Evolutionary conservation across 2,113 vertebrate species (phyloP), one percentile per base, ranked within the genome.

Genomic region (Ophthalmolycus amberensis): DNA sequence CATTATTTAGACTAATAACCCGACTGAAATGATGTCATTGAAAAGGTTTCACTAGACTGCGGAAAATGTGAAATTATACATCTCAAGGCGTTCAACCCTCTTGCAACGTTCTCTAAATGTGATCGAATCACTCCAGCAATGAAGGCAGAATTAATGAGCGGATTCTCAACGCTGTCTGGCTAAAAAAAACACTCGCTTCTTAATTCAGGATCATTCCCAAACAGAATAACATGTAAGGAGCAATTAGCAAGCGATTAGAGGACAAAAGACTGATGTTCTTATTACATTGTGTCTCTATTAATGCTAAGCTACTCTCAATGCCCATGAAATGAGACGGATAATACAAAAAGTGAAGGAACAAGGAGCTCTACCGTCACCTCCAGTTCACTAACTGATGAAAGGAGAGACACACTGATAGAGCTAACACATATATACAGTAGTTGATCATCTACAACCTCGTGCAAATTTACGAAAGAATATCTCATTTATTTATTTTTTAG

Each of bases 71-170:
- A 22, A 74, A 74, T 60, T 84, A 56, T 29, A 54, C 72, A 73
- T 67, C 58, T 79, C 79, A 65, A 78, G 78, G 81, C 65, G 34
- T 68, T 80, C 80, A 73, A 85, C 68, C 40, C 37, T 40, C 62
- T 66, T 18, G 5, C 22, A 72, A 68, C 71, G 54, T 71, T 79
- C 75, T 60, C 29, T 34, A 52, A 72, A 79, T 56, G 52, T 7
- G 14, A 80, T 78, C 48, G 64, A 63, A 83, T 84, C 77, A 67
- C 56, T 22, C 7, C 32, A 27, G 59, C 1, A n/a, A 87, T 79
- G 52, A 88, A 72, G 56, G 67, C 44, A 34, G 37, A 82, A 88
- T 88, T 89, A 91, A 92, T 85, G 85, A 90, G 71, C 16, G 29
- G 73, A 81, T 60, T 65, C 34, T 83, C 54, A 59, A 2, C 9